Evolutionary conservation across 2,797 vertebrate species (phyloP).

Genomic region (Argya squamiceps): DNA sequence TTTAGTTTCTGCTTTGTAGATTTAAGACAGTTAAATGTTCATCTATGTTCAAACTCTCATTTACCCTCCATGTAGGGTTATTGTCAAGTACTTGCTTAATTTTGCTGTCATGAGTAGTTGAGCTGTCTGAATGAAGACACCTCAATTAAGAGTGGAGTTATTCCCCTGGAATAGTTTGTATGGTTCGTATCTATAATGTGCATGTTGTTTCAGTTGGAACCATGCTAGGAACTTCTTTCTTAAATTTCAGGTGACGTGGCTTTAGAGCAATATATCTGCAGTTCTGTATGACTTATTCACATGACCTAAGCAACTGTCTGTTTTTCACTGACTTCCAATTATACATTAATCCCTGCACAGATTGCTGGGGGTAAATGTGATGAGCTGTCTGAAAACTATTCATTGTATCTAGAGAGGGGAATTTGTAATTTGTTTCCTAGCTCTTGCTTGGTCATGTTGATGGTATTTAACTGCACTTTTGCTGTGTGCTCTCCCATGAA

Average conservation of each 20-base stretch:
- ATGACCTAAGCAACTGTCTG: neutral
- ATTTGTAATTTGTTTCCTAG: neutral
- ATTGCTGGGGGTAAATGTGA: constrained; percentile 28
- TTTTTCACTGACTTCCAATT: constrained; percentile 27
- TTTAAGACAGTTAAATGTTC: neutral
- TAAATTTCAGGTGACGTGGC: neutral
- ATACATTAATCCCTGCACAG: constrained; percentile 21
- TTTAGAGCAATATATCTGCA: neutral
- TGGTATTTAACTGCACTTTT: neutral
- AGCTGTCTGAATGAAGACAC: neutral
- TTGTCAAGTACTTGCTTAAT: neutral
- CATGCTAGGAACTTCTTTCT: neutral
- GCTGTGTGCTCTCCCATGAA: neutral
- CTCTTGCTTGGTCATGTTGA: neutral
- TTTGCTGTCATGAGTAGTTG: neutral
- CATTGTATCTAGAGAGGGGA: neutral
- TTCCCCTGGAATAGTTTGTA: neutral
- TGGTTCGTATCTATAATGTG: neutral
- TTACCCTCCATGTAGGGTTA: accelerated
- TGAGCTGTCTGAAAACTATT: constrained; percentile 35
- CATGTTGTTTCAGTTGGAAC: accelerated
- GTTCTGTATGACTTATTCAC: neutral
- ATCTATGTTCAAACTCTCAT: neutral
- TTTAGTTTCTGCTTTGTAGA: neutral
- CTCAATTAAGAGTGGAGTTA: neutral